Conservation (phyloP, 2,888 invertebrate species). For the Nephrotoma flavescens region DNA sequence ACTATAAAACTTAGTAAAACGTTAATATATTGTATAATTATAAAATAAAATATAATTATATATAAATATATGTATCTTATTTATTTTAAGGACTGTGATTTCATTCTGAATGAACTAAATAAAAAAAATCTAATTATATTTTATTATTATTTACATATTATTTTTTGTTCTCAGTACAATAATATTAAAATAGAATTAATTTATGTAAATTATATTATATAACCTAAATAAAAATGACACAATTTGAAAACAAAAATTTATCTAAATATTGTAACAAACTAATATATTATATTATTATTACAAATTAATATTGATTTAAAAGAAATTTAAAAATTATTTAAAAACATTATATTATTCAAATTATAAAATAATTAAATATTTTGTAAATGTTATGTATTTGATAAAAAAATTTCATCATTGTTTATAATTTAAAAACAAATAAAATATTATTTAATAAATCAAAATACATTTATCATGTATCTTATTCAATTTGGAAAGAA, state of each 20-base stretch:
- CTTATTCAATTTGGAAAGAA: no score
- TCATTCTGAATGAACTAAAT: constrained; percentile 4
- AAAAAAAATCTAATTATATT: neutral
- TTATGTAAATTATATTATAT: neutral
- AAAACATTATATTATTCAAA: neutral
- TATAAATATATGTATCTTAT: neutral
- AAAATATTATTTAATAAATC: neutral
- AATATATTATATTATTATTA: neutral
- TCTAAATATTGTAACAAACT: neutral
- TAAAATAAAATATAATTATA: neutral
- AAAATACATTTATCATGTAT: neutral
- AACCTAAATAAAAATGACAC: neutral
- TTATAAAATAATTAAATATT: neutral
- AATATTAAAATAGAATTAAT: neutral
- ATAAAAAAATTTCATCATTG: neutral
- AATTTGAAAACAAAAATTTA: neutral
- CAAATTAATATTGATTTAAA: neutral
- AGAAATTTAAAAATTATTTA: neutral
- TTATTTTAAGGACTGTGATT: constrained; percentile 6
- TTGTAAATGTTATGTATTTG: neutral
- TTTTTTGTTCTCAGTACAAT: neutral
- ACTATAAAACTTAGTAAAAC: neutral
- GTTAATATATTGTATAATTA: neutral
- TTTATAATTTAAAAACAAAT: neutral
- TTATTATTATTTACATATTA: neutral